Evolutionary conservation across 1,140 invertebrate genomes (phyloP).

Genomic region (Drosophila santomea): DNA sequence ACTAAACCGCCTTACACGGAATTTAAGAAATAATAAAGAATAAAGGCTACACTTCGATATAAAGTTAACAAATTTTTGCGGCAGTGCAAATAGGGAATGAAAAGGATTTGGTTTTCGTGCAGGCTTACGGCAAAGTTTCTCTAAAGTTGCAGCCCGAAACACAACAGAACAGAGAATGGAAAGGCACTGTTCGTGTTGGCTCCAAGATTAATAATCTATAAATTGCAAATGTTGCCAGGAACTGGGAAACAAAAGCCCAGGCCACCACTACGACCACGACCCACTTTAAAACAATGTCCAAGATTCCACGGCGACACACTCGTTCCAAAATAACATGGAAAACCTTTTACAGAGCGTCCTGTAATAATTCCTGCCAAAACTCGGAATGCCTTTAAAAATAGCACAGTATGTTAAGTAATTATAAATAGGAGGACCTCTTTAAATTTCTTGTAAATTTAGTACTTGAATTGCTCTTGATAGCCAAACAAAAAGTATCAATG

Average conservation of each 20-base stretch:
- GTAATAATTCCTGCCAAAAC: conserved; percentile 9
- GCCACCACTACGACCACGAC: conserved; percentile 62
- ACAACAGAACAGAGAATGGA: conserved; percentile 20
- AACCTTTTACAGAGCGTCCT: conserved; percentile 26
- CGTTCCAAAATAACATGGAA: conserved; percentile 27
- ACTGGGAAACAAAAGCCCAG: conserved; percentile 1
- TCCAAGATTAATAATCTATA: conserved; percentile 65
- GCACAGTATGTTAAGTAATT: neutral
- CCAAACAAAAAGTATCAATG: conserved; percentile 2
- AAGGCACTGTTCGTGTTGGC: conserved; percentile 33
- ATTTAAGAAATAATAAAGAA: too few relatives aligned
- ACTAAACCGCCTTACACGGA: too few relatives aligned
- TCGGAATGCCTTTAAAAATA: conserved; percentile 9
- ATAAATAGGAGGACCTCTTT: neutral
- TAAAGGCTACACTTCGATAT: too few relatives aligned
- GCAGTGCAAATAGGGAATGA: neutral
- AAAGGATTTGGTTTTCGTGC: conserved; percentile 17
- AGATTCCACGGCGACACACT: neutral
- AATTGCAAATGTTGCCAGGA: conserved; percentile 57
- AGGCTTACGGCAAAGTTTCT: conserved; percentile 42
- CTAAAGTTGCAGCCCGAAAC: conserved; percentile 37
- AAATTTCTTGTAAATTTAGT: neutral
- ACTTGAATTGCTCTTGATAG: neutral
- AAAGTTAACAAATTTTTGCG: neutral
- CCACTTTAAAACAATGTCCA: conserved; percentile 42